A percentile compares a stretch with the other conserved stretches of the same genome.
Conservation (phyloP, 2,113 vertebrate species). For the Lophochroa leadbeateri region DNA sequence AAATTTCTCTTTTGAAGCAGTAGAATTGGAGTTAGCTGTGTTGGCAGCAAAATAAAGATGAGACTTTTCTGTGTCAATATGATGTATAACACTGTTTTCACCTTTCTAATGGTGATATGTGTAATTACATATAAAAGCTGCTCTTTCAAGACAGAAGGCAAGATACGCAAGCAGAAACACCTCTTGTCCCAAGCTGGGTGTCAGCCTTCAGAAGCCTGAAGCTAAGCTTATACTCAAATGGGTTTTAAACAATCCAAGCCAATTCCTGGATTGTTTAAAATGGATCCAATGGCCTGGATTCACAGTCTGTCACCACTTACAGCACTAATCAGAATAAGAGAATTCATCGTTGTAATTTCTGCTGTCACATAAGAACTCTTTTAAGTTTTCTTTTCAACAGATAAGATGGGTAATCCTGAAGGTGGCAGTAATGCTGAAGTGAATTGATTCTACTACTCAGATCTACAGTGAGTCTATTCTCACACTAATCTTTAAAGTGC, state of each 20-base stretch:
- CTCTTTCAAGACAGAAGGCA: background rate
- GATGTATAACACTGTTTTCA: background rate
- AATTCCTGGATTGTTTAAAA: background rate
- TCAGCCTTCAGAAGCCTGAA: background rate
- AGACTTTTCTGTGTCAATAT: background rate
- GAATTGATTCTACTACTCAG: background rate
- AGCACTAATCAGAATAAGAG: background rate
- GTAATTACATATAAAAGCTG: background rate
- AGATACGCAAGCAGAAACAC: background rate
- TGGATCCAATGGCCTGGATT: background rate
- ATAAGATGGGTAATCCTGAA: background rate
- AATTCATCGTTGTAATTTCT: background rate
- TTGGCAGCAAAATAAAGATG: background rate
- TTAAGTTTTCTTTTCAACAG: background rate
- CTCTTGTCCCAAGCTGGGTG: background rate
- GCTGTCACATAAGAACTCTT: background rate
- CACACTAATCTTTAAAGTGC: background rate
- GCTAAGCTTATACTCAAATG: background rate
- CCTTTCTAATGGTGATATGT: background rate
- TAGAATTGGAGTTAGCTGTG: background rate
- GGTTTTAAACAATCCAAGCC: background rate
- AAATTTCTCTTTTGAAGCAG: background rate
- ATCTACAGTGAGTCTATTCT: background rate
- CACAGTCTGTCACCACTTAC: background rate
- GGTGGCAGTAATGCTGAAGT: background rate